Percentiles rank a stretch among this genome's conserved stretches.
Conservation (phyloP, 2,797 vertebrate species). For the Acanthopagrus latus region DNA sequence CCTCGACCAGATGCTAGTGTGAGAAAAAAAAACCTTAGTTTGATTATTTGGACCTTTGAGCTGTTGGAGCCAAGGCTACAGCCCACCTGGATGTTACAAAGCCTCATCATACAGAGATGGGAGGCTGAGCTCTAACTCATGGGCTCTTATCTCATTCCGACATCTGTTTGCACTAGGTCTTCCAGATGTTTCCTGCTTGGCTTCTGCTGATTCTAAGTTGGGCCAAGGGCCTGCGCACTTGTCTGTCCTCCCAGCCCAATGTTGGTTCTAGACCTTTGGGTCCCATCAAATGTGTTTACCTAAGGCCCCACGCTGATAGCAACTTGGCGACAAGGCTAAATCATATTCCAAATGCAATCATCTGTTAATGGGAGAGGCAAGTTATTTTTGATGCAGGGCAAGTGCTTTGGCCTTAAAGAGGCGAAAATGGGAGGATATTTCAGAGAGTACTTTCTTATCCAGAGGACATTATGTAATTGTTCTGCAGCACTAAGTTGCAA, state of each 20-base stretch:
- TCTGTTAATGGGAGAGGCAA: conserved; percentile 72
- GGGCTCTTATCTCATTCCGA: conserved; percentile 84
- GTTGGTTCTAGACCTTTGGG: conserved; percentile 72
- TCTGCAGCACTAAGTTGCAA: neutral
- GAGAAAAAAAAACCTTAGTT: conserved; percentile 66
- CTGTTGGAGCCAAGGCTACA: conserved; percentile 80
- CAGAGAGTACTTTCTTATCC: conserved; percentile 51
- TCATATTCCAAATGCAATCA: conserved; percentile 82
- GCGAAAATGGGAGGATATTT: conserved; percentile 51
- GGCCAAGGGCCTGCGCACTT: conserved; percentile 73
- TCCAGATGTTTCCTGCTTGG: conserved; percentile 91
- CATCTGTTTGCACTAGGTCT: conserved; percentile 86
- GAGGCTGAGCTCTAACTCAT: conserved; percentile 73
- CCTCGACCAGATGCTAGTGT: conserved; percentile 82
- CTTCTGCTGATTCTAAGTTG: conserved; percentile 76
- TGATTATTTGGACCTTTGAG: conserved; percentile 84
- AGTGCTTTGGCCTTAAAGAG: conserved; percentile 64
- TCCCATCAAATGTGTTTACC: conserved; percentile 83
- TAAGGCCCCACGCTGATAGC: conserved; percentile 76
- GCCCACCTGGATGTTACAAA: conserved; percentile 84
- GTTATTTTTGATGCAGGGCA: conserved; percentile 75
- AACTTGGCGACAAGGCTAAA: conserved; percentile 83
- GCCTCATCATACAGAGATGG: conserved; percentile 71
- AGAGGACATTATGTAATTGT: conserved; percentile 56
- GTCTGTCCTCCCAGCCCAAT: conserved; percentile 67